Conservation (phyloP, 2,888 invertebrate genomes). For the Stenoptilia bipunctidactyla region DNA sequence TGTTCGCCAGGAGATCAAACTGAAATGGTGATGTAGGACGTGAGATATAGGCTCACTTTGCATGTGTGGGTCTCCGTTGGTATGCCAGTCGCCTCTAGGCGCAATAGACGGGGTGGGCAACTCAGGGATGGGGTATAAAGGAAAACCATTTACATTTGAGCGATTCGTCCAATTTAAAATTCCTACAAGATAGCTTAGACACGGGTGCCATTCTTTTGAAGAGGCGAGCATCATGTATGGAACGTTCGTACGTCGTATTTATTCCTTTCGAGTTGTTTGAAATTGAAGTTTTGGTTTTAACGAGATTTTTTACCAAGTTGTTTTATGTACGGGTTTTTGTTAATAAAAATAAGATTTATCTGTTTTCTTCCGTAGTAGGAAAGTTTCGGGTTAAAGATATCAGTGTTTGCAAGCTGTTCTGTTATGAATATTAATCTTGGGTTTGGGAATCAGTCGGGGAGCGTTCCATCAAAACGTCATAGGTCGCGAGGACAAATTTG, state of each 20-base stretch:
- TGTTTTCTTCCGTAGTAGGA: not conserved
- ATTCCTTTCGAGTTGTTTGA: conserved; percentile 26
- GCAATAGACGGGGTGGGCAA: conserved; percentile 66
- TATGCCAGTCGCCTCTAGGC: conserved; percentile 69
- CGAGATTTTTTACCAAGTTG: conserved; percentile 26
- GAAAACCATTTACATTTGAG: conserved; percentile 74
- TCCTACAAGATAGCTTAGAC: conserved; percentile 72
- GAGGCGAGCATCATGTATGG: conserved; percentile 56
- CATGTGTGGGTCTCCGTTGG: conserved; percentile 63
- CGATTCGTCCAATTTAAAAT: conserved; percentile 74
- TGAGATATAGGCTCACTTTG: conserved; percentile 29
- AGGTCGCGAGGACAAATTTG: conserved; percentile 70
- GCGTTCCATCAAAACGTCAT: conserved; percentile 70
- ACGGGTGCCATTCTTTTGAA: conserved; percentile 70
- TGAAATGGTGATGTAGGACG: conserved; percentile 51
- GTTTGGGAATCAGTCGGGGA: conserved; percentile 60
- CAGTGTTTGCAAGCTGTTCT: conserved; percentile 39
- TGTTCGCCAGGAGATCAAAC: conserved; percentile 39
- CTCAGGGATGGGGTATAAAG: conserved; percentile 70
- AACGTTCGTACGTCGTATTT: conserved; percentile 33
- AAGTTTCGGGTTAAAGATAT: conserved; percentile 30
- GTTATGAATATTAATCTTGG: conserved; percentile 68
- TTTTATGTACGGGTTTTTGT: too few relatives aligned
- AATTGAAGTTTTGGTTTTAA: conserved; percentile 33
- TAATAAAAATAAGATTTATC: conserved; percentile 4